Conservation (phyloP, 2,797 vertebrate species). For the Characodon lateralis region DNA sequence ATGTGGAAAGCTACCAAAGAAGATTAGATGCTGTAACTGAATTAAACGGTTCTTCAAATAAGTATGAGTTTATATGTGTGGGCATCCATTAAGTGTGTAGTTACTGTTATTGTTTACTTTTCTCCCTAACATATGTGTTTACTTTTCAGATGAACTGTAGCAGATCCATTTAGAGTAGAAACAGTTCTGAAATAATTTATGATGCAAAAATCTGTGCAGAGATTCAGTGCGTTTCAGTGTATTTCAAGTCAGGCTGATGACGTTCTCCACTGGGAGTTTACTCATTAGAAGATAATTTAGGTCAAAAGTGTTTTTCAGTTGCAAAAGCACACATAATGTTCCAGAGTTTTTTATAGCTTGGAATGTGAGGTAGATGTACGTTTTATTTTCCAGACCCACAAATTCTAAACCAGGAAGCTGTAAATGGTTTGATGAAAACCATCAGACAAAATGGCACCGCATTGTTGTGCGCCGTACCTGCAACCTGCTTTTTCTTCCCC, state of each 20-base stretch:
- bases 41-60: too few relatives aligned
- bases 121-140: too few relatives aligned
- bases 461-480: conserved; percentile 61
- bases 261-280: background rate
- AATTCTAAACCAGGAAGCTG: conserved; percentile 65
- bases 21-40: too few relatives aligned
- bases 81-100: too few relatives aligned
- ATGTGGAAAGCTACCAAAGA: too few relatives aligned
- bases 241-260: too few relatives aligned
- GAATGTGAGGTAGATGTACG: background rate
- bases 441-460: conserved; percentile 76
- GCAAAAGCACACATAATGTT: background rate
- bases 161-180: background rate
- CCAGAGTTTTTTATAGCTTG: background rate
- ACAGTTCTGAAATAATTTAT: background rate
- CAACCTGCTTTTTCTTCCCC: conserved; percentile 2
- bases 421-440: conserved; percentile 58
- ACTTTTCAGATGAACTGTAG: too few relatives aligned
- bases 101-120: too few relatives aligned
- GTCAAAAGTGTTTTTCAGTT: background rate
- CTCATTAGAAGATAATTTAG: background rate
- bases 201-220: background rate
- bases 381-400: conserved; percentile 10
- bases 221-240: too few relatives aligned
- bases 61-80: too few relatives aligned